phyloP scores from a whole-genome alignment of 2,113 vertebrate genomes.

The Furnarius figulus region DNA sequence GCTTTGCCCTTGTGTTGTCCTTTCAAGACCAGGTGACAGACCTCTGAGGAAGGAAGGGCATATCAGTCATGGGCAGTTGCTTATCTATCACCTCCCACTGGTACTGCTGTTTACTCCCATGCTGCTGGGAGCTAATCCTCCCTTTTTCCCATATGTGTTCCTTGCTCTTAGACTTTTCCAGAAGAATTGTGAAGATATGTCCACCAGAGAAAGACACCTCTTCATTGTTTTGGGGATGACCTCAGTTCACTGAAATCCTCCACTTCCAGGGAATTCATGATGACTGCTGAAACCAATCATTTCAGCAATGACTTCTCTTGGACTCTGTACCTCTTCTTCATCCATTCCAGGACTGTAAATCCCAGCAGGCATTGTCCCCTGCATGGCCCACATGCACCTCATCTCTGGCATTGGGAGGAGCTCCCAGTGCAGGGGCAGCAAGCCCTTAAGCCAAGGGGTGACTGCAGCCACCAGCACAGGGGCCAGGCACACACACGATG shows the following conservation, averaged over 20 bases:
- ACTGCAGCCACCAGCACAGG: neutral
- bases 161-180: neutral
- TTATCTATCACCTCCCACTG: neutral
- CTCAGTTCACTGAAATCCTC: neutral
- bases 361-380: neutral
- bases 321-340: neutral
- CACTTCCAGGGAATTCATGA: neutral
- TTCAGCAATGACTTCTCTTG: neutral
- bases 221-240: neutral
- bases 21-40: neutral
- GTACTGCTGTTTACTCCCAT: neutral
- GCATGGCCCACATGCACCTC: neutral
- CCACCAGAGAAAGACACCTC: neutral
- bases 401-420: neutral
- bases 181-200: neutral
- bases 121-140: neutral
- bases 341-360: accelerated
- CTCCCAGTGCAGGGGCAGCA: neutral
- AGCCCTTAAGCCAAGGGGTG: neutral
- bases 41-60: neutral
- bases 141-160: neutral
- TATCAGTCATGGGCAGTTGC: neutral
- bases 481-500: neutral
- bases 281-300: neutral
- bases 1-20: neutral